A percentile compares a stretch with the other conserved stretches of the same genome.
These are phyloP conservation scores for Aradophagus sp. DNA, from an alignment of 1,140 invertebrate species.

Conservation along the genomic window DNA sequence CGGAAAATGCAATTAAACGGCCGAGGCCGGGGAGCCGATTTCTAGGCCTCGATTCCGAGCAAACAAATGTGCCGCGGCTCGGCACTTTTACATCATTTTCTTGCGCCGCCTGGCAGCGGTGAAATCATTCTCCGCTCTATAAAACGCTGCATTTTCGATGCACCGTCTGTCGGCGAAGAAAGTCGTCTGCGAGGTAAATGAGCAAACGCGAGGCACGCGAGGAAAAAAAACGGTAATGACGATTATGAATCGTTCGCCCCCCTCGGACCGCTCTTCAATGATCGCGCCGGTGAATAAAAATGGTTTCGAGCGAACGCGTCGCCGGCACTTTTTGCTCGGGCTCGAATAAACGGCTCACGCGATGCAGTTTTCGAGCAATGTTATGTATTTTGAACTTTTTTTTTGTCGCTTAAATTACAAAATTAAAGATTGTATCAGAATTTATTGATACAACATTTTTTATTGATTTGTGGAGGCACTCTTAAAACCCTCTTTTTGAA, in stretches of 20 bases:
- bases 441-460: too few species aligned
- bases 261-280: slow-evolving; percentile 27
- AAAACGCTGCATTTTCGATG: slow-evolving; percentile 35
- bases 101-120: slow-evolving; percentile 9
- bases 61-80: too few species aligned
- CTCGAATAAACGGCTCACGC: too few species aligned
- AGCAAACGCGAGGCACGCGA: slow-evolving; percentile 18
- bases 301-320: slow-evolving; percentile 21
- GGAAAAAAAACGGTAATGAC: slow-evolving; percentile 13
- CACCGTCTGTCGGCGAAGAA: slow-evolving; percentile 37
- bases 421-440: too few species aligned
- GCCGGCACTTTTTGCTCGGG: slow-evolving; percentile 20
- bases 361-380: too few species aligned
- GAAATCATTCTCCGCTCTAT: slow-evolving; percentile 46
- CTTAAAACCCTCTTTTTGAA: too few species aligned
- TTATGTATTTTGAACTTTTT: too few species aligned
- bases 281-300: slow-evolving; percentile 30
- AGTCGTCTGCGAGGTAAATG: slow-evolving; percentile 16
- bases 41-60: too few species aligned
- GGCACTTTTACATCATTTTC: slow-evolving; percentile 2
- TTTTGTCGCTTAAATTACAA: too few species aligned
- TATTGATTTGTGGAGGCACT: too few species aligned
- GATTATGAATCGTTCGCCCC: slow-evolving; percentile 32
- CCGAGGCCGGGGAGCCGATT: too few species aligned
- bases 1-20: too few species aligned